These are phyloP conservation scores for Apodemia hepburni DNA, from an alignment of 2,888 invertebrate species.

Conservation along the genomic window DNA sequence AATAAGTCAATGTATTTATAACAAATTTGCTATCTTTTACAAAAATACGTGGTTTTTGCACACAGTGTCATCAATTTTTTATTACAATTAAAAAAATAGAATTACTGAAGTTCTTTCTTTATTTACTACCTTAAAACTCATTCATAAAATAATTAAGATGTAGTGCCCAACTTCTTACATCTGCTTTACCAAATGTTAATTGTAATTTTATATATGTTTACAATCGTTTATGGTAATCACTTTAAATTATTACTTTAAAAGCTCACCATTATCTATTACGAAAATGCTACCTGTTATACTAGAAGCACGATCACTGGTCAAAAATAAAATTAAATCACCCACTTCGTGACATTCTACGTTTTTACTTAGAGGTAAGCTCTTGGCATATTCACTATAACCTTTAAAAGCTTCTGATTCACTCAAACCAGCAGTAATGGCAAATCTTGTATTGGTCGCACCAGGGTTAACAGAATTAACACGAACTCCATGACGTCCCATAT, in stretches of 20 bases:
- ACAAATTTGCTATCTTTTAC: too few species aligned
- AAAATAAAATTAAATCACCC: conserved; percentile 92
- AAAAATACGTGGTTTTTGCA: too few species aligned
- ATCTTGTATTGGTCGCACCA: conserved; percentile 89
- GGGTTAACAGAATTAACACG: conserved; percentile 95
- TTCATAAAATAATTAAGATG: too few species aligned
- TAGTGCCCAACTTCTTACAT: too few species aligned
- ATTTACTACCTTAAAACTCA: too few species aligned
- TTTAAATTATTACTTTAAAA: conserved; percentile 42
- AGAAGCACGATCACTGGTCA: conserved; percentile 92
- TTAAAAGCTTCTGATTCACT: conserved; percentile 75
- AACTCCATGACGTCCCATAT: conserved; percentile 86
- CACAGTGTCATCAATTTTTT: too few species aligned
- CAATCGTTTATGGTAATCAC: too few species aligned
- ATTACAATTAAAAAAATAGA: too few species aligned
- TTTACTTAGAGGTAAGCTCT: conserved; percentile 93
- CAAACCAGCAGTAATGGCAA: conserved; percentile 83
- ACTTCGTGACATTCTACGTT: conserved; percentile 91
- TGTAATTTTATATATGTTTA: too few species aligned
- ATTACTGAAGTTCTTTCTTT: too few species aligned
- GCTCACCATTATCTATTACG: conserved; percentile 70
- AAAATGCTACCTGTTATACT: conserved; percentile 91
- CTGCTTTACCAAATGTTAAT: too few species aligned
- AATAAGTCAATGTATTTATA: too few species aligned
- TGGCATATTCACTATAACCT: conserved; percentile 63